Conservation (phyloP, 2,888 invertebrate species). For the Tenthredo distinguenda region DNA sequence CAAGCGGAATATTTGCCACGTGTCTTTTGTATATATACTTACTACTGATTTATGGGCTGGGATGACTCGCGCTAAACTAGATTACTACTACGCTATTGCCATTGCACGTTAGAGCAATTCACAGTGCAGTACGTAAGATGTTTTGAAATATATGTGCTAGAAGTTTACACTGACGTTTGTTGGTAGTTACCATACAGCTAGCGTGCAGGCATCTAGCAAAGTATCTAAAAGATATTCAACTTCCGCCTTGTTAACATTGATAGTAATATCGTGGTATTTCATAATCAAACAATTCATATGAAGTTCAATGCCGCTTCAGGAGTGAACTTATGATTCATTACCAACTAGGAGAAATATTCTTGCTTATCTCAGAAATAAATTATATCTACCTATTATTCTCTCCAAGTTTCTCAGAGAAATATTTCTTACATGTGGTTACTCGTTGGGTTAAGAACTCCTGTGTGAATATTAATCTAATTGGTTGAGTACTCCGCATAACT, state of each 20-base stretch:
- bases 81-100: background rate
- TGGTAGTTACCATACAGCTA: background rate
- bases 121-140: background rate
- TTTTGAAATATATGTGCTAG: background rate
- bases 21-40: conserved; percentile 5
- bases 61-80: conserved; percentile 8
- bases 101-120: conserved; percentile 24
- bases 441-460: background rate
- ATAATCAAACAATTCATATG: conserved; percentile 1
- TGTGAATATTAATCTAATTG: background rate
- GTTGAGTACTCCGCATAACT: background rate
- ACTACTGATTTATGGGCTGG: background rate
- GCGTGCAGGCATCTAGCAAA: background rate
- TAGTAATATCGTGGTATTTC: background rate
- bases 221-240: background rate
- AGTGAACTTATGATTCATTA: background rate
- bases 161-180: background rate
- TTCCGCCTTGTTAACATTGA: background rate
- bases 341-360: background rate
- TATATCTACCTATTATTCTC: background rate
- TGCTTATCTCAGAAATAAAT: background rate
- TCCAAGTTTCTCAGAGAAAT: background rate
- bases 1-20: conserved; percentile 17
- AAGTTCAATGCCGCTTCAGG: conserved; percentile 11
- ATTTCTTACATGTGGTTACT: background rate